phyloP scores from a whole-genome alignment of 2,888 invertebrate species.

The Pseudeuparius sepicola region DNA sequence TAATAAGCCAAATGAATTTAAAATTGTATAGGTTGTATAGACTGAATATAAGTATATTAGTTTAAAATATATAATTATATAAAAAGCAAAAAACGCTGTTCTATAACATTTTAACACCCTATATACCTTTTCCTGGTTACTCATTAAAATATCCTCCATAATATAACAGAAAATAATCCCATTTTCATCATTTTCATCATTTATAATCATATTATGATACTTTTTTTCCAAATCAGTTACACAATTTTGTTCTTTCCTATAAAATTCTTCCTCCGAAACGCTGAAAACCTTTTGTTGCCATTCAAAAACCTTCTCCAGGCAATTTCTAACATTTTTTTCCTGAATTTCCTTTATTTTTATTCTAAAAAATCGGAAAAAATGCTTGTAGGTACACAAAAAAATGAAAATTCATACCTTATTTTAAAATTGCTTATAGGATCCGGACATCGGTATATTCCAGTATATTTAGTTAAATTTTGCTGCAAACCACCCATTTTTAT shows the following conservation, averaged over 20 bases:
- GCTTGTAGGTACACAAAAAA: too few relatives aligned
- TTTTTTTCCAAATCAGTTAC: conserved; percentile 48
- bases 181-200: conserved; percentile 2
- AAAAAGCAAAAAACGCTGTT: too few relatives aligned
- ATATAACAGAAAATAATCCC: too few relatives aligned
- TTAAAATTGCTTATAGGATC: conserved; percentile 42
- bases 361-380: too few relatives aligned
- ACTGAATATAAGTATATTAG: too few relatives aligned
- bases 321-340: conserved; percentile 19
- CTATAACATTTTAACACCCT: too few relatives aligned
- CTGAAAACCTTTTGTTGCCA: conserved; percentile 71
- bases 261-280: conserved; percentile 48
- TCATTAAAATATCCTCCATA: too few relatives aligned
- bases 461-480: conserved; percentile 27
- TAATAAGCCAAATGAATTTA: too few relatives aligned
- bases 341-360: conserved; percentile 24
- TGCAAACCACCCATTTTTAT: conserved; percentile 14
- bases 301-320: conserved; percentile 39
- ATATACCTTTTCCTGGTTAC: too few relatives aligned
- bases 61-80: too few relatives aligned
- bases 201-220: conserved; percentile 40
- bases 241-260: conserved; percentile 52
- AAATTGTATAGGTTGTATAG: too few relatives aligned
- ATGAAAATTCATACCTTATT: conserved; percentile 49
- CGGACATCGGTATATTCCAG: conserved; percentile 44